Conservation (phyloP, 2,888 invertebrate species). For the Helobdella robusta region DNA sequence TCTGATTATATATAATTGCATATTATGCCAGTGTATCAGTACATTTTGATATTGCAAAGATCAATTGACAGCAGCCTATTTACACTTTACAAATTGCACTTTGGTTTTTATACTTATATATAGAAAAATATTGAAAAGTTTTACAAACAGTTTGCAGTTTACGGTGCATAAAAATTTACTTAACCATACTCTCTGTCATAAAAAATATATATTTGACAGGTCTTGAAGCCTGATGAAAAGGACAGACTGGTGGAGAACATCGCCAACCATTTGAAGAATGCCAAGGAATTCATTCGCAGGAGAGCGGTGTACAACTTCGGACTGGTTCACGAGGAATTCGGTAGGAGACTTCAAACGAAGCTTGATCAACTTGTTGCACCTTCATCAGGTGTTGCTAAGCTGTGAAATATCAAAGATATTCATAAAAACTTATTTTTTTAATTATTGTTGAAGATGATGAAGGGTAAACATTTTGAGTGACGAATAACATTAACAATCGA, state of each 20-base stretch:
- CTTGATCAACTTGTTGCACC: constrained; percentile 2
- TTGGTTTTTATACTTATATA: too few species aligned
- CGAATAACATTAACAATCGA: too few species aligned
- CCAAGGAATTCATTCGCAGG: constrained; percentile 71
- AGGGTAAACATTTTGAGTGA: too few species aligned
- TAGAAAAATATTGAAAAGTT: too few species aligned
- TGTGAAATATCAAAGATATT: too few species aligned
- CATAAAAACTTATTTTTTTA: too few species aligned
- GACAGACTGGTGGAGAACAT: constrained; percentile 69
- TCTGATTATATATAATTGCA: too few species aligned
- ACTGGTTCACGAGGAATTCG: constrained; percentile 52
- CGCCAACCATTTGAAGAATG: constrained; percentile 65
- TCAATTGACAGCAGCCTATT: background rate
- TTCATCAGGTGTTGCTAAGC: too few species aligned
- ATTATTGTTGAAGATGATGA: too few species aligned
- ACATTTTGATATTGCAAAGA: background rate
- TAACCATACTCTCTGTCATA: background rate
- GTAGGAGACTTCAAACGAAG: constrained; percentile 2
- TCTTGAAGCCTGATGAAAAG: constrained; percentile 63
- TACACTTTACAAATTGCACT: background rate
- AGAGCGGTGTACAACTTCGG: constrained; percentile 73
- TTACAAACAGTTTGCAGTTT: too few species aligned
- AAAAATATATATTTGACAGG: constrained; percentile 38
- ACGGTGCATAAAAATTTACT: background rate
- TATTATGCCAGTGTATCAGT: too few species aligned